phyloP scores from a whole-genome alignment of 2,113 vertebrate genomes.

The Phyllostomus hastatus region DNA sequence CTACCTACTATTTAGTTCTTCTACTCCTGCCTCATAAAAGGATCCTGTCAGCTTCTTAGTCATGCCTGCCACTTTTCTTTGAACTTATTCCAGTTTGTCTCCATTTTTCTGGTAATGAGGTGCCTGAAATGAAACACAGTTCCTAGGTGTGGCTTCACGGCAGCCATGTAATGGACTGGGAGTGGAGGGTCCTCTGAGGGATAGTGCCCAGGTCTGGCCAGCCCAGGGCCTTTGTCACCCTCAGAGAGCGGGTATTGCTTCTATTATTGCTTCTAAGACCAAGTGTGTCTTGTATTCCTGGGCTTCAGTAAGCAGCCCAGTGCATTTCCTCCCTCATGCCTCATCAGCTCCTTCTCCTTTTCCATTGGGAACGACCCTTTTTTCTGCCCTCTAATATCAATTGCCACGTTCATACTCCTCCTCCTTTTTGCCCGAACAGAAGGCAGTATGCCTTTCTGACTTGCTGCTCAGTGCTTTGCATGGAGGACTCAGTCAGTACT shows the following conservation, averaged over 20 bases:
- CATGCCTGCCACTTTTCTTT: neutral
- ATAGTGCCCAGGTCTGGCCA: neutral
- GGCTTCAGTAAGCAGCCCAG: neutral
- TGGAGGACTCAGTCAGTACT: neutral
- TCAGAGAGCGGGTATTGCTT: neutral
- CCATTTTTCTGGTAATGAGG: conserved; percentile 23
- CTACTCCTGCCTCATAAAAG: conserved; percentile 39
- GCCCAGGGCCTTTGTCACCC: neutral
- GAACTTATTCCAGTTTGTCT: conserved; percentile 27
- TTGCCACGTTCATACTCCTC: neutral
- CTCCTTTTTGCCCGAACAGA: neutral
- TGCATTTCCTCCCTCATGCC: neutral
- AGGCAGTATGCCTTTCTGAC: neutral
- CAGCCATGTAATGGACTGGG: neutral
- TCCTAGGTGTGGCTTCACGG: neutral
- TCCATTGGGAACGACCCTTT: neutral
- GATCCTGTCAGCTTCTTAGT: conserved; percentile 13
- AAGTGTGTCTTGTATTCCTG: neutral
- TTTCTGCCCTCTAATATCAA: neutral
- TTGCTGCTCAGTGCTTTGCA: neutral
- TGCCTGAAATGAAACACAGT: neutral
- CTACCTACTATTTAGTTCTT: neutral
- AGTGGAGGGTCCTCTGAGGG: neutral
- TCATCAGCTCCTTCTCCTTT: neutral
- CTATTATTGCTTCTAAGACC: neutral